Evolutionary conservation across 2,797 vertebrate genomes (phyloP), one percentile per base, ranked within the genome.

Genomic region (Heterohyrax brucei): DNA sequence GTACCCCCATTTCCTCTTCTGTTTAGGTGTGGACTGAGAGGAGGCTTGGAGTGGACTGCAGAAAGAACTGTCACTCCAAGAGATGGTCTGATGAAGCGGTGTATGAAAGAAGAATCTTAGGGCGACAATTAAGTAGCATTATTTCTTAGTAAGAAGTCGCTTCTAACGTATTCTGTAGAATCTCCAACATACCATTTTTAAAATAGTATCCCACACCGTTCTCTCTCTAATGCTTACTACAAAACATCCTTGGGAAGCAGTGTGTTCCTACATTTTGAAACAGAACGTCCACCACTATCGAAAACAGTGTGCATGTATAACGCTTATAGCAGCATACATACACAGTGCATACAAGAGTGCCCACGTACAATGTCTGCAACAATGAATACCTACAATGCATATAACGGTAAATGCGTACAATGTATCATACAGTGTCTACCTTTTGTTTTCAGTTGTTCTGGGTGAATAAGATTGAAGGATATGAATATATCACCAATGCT

Each of bases 181-280:
- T 8, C 8, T 5, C 4, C 33, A 46, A 3, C 0, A 6, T 0
- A 19, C 53, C 33, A 5, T 44, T 46, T 33, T 44, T 8, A 46
- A 44, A 10, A 28, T 10, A 12, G 3, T 48, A 1, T 2, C 75
- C n/a, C 10, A 10, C 2, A 0, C 68, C 0, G 26, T 13, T 2
- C 61, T 19, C 8, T 13, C 8, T 8, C 33, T 0, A 5, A 16
- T 0, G 0, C 48, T 10, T 0, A 1, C 28, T 5, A 0, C 2
- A 39, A 16, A 22, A n/a, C 10, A 16, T 2, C 46, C 13, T 1
- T 2, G 13, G 8, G 5, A 7, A 1, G 14, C 4, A 10, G 10
- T 6, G 7, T 21, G 12, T 14, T 48, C 50, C 4, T 73, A 50
- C 30, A 33, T 22, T n/a, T 3, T 0, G 8, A 28, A 44, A 4